Conservation (phyloP, 2,113 vertebrate species). For the Neomonachus schauinslandi region DNA sequence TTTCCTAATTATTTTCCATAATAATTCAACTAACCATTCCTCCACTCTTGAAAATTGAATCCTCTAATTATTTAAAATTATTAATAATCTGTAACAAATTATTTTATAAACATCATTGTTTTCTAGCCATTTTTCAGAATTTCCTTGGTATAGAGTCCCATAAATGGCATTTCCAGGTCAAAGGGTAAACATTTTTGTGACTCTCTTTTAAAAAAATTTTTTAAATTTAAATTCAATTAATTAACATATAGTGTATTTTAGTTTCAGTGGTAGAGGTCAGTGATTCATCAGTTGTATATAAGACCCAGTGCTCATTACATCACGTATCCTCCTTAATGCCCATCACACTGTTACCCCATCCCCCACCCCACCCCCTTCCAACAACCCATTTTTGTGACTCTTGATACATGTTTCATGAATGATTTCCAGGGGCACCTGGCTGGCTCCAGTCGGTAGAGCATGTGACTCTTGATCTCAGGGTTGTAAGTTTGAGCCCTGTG, state of each 20-base stretch:
- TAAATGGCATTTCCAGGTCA: neutral
- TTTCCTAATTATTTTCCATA: neutral
- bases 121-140: constrained; percentile 12
- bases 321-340: neutral
- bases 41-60: neutral
- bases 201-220: neutral
- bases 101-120: neutral
- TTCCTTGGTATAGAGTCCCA: neutral
- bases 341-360: neutral
- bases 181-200: neutral
- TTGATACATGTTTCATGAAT: constrained; percentile 3
- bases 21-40: neutral
- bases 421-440: neutral
- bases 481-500: neutral
- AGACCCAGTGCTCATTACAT: neutral
- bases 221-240: neutral
- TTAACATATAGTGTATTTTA: neutral
- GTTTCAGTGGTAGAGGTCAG: neutral
- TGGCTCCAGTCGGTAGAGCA: neutral
- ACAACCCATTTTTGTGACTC: neutral
- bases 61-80: constrained; percentile 16
- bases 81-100: neutral
- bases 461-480: neutral
- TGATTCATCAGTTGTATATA: neutral
- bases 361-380: no score